Percentiles rank a stretch among this genome's conserved stretches.
Conservation (phyloP, 2,888 invertebrate genomes). For the Gymnosoma rotundatum region DNA sequence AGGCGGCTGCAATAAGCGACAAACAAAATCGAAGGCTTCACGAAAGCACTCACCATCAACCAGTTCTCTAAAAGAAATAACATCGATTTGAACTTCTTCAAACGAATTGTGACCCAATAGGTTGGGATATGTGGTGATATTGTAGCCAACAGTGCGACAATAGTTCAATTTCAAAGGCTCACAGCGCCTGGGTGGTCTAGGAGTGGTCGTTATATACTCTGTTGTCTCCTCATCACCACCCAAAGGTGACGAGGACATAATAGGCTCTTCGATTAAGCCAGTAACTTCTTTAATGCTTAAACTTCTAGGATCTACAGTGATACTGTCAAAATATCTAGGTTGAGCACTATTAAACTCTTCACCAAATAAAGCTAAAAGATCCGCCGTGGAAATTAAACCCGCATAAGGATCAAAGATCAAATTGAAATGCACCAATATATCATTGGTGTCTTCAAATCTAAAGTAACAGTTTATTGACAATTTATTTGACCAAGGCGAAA, state of each 20-base stretch:
- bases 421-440: slow-evolving; percentile 92
- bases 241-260: slow-evolving; percentile 81
- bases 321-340: slow-evolving; percentile 85
- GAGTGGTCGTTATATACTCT: slow-evolving; percentile 81
- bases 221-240: slow-evolving; percentile 81
- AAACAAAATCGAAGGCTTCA: slow-evolving; percentile 94
- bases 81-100: slow-evolving; percentile 87
- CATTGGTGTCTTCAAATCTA: slow-evolving; percentile 86
- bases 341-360: slow-evolving; percentile 86
- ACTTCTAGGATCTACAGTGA: slow-evolving; percentile 86
- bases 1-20: slow-evolving; percentile 92
- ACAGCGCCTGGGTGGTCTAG: slow-evolving; percentile 87
- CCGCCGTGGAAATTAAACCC: slow-evolving; percentile 86
- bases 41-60: slow-evolving; percentile 95
- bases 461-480: background rate
- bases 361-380: slow-evolving; percentile 86
- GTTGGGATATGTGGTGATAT: slow-evolving; percentile 92
- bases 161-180: slow-evolving; percentile 86
- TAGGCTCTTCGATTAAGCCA: slow-evolving; percentile 80
- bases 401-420: slow-evolving; percentile 91
- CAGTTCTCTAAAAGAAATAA: slow-evolving; percentile 92
- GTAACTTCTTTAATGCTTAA: slow-evolving; percentile 85
- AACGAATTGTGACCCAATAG: slow-evolving; percentile 84
- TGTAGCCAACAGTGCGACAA: slow-evolving; percentile 89
- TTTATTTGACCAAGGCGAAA: background rate